These are phyloP conservation scores for Trachymyrmex cornetzi DNA, from an alignment of 1,140 invertebrate species.

Conservation along the genomic window DNA sequence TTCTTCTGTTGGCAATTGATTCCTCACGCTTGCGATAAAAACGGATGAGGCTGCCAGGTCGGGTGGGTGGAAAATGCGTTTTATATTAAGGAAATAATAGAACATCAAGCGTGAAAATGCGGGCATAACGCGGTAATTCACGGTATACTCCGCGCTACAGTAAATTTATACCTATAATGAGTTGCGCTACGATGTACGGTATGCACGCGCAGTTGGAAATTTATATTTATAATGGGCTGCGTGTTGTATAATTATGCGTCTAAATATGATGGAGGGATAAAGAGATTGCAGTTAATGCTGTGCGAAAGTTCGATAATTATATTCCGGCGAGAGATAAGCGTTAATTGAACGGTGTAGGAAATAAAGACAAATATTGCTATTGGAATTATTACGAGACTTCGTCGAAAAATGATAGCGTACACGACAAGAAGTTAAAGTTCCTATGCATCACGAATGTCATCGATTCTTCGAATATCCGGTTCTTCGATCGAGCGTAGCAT, in stretches of 20 bases:
- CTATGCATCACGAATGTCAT: background rate
- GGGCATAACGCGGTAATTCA: slow-evolving; percentile 39
- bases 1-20: no score
- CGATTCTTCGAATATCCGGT: background rate
- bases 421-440: background rate
- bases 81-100: background rate
- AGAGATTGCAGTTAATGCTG: background rate
- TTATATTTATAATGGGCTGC: slow-evolving; percentile 9
- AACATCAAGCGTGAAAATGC: slow-evolving; percentile 47
- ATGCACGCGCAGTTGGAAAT: slow-evolving; percentile 33
- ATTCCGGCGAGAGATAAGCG: background rate
- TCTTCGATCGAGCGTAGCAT: background rate
- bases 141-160: background rate
- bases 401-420: background rate
- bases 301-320: slow-evolving; percentile 47
- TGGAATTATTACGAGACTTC: background rate
- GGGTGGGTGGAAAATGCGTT: slow-evolving; percentile 16
- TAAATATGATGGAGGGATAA: slow-evolving; percentile 22
- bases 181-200: slow-evolving; percentile 5
- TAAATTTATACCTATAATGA: slow-evolving; percentile 44
- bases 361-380: background rate
- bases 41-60: background rate
- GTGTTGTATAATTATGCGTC: slow-evolving; percentile 37
- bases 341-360: background rate
- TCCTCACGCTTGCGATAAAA: background rate